Evolutionary conservation across 1,140 invertebrate species (phyloP).

Genomic region (Drosophila murphyi): DNA sequence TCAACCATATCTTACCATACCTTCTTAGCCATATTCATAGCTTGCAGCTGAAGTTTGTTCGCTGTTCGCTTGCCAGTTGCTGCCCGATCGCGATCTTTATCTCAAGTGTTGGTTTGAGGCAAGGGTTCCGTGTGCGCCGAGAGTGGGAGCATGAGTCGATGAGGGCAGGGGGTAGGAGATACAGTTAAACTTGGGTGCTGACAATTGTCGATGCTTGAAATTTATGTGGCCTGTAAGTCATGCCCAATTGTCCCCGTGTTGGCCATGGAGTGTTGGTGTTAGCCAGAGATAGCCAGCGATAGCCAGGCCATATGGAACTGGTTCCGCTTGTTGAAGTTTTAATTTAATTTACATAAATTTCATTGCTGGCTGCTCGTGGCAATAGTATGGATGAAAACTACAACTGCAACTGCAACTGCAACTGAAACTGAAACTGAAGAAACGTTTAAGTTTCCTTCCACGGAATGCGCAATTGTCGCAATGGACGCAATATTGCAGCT

Average conservation of each 20-base stretch:
- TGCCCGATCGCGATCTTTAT: constrained; percentile 54
- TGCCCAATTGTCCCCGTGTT: constrained; percentile 37
- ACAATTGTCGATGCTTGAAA: constrained; percentile 63
- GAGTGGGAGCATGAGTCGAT: too few relatives aligned
- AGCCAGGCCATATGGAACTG: constrained; percentile 57
- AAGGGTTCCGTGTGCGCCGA: constrained; percentile 35
- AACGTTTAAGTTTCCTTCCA: constrained; percentile 19
- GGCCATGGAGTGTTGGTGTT: too few relatives aligned
- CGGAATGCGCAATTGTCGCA: constrained; percentile 36
- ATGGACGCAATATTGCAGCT: constrained; percentile 26
- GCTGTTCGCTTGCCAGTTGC: constrained; percentile 59
- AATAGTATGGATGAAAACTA: constrained; percentile 3
- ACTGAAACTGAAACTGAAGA: background rate
- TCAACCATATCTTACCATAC: background rate
- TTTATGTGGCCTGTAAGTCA: constrained; percentile 67
- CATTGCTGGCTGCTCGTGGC: constrained; percentile 64
- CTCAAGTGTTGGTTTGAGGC: constrained; percentile 59
- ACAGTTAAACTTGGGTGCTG: constrained; percentile 42
- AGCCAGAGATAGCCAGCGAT: background rate
- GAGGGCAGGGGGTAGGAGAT: background rate
- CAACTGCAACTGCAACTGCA: background rate
- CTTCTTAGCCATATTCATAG: background rate
- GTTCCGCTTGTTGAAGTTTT: constrained; percentile 78
- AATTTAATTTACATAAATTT: constrained; percentile 81
- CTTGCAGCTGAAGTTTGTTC: constrained; percentile 10